Evolutionary conservation across 2,888 invertebrate genomes (phyloP).

Genomic region (Spisula solida): DNA sequence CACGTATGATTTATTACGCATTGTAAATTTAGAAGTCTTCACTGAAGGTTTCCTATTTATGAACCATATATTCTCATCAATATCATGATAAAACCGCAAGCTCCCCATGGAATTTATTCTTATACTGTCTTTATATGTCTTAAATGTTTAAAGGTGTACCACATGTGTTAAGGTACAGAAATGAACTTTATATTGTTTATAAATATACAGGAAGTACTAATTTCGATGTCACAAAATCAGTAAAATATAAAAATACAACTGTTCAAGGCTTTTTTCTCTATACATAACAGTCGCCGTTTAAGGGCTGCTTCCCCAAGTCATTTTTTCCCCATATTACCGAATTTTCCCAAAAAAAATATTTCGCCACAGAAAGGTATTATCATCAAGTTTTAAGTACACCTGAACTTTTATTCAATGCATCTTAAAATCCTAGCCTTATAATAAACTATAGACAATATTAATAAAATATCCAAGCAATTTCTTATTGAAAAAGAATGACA

Average conservation of each 20-base stretch:
- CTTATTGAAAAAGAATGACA: not conserved
- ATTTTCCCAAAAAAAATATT: no score
- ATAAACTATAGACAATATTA: not conserved
- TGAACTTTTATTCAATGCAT: not conserved
- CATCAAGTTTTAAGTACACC: not conserved
- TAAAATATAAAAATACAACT: no score
- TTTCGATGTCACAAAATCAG: no score
- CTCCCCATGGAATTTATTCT: not conserved
- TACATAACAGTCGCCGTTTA: no score
- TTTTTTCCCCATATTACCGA: no score
- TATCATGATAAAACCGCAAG: not conserved
- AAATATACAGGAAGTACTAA: no score
- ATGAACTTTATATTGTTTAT: no score
- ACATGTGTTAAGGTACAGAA: no score
- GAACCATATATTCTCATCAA: not conserved
- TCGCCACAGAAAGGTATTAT: no score
- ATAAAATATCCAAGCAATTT: not conserved
- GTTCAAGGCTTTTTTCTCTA: no score
- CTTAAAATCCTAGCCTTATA: not conserved
- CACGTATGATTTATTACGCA: not conserved
- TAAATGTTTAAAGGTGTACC: no score
- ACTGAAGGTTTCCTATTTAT: not conserved
- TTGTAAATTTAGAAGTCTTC: slow-evolving; percentile 1
- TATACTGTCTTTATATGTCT: not conserved
- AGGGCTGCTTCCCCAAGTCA: no score